Evolutionary conservation across 2,888 invertebrate species (phyloP).

Genomic region (Catotricha subobsoleta): DNA sequence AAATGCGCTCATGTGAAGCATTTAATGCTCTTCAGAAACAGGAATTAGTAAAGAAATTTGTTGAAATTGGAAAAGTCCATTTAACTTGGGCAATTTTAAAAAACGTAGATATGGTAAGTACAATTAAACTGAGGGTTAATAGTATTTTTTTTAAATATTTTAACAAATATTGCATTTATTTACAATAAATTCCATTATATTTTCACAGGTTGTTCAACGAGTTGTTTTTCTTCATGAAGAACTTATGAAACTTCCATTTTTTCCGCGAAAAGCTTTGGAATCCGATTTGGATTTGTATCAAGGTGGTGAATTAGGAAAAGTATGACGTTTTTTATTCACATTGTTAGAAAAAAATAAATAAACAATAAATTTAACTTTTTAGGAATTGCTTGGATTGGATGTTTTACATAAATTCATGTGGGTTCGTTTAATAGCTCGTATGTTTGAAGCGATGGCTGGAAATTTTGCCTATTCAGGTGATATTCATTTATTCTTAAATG

Average conservation of each 20-base stretch:
- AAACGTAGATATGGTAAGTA: constrained; percentile 68
- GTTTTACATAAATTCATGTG: constrained; percentile 98
- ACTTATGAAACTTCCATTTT: constrained; percentile 93
- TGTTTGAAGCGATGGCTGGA: constrained; percentile 97
- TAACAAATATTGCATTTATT: not conserved
- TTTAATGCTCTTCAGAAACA: constrained; percentile 77
- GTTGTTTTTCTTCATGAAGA: constrained; percentile 98
- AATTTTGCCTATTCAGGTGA: constrained; percentile 95
- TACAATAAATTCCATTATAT: constrained; percentile 7
- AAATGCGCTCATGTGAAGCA: constrained; percentile 84
- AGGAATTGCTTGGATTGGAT: constrained; percentile 80
- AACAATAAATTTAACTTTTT: not conserved
- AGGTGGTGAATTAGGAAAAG: constrained; percentile 75
- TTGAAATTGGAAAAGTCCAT: constrained; percentile 91
- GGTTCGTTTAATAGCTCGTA: constrained; percentile 86
- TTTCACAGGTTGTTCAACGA: constrained; percentile 69
- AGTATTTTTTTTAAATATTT: not conserved
- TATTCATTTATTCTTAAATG: constrained; percentile 92
- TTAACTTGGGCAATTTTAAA: constrained; percentile 83
- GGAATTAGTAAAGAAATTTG: constrained; percentile 82
- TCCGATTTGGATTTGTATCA: constrained; percentile 86
- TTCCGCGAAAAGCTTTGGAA: constrained; percentile 94
- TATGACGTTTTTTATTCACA: constrained; percentile 19
- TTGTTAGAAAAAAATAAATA: not conserved
- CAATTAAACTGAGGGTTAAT: no score